Conservation (phyloP, 2,113 vertebrate genomes). For the Channa maculata region DNA sequence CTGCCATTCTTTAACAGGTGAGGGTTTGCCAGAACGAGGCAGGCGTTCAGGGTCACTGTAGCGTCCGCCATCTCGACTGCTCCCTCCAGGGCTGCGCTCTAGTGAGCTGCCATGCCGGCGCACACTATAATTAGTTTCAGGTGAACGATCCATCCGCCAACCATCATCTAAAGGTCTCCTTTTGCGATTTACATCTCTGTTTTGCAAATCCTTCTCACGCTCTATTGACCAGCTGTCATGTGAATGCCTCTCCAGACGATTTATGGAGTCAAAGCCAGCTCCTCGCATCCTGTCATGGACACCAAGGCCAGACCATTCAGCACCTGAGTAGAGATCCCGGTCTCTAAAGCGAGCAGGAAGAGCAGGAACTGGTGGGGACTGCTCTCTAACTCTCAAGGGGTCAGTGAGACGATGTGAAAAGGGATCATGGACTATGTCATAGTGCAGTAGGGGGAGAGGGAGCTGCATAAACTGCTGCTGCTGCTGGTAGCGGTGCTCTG, state of each 20-base stretch:
- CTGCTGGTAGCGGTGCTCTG: constrained; percentile 93
- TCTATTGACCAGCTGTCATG: constrained; percentile 92
- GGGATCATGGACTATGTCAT: constrained; percentile 90
- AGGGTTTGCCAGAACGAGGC: constrained; percentile 85
- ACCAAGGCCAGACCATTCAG: constrained; percentile 89
- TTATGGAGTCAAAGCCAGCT: constrained; percentile 87
- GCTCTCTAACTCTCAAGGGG: constrained; percentile 87
- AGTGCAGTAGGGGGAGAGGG: constrained; percentile 89
- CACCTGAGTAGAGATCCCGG: constrained; percentile 87
- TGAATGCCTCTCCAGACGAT: constrained; percentile 87
- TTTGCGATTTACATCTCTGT: constrained; percentile 88
- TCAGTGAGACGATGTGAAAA: constrained; percentile 90
- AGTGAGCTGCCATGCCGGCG: constrained; percentile 88
- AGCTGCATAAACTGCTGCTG: constrained; percentile 85
- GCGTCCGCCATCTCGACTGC: constrained; percentile 86
- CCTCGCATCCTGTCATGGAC: constrained; percentile 87
- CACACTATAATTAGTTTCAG: constrained; percentile 84
- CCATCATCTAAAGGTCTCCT: constrained; percentile 88
- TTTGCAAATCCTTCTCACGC: constrained; percentile 85
- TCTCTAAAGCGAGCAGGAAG: constrained; percentile 92
- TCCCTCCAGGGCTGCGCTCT: constrained; percentile 91
- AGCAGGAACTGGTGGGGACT: constrained; percentile 88
- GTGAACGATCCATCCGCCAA: constrained; percentile 90
- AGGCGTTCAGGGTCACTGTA: constrained; percentile 88
- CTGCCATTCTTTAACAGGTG: constrained; percentile 85